phyloP scores from a whole-genome alignment of 2,888 invertebrate species.

The Limnephilus auricula region DNA sequence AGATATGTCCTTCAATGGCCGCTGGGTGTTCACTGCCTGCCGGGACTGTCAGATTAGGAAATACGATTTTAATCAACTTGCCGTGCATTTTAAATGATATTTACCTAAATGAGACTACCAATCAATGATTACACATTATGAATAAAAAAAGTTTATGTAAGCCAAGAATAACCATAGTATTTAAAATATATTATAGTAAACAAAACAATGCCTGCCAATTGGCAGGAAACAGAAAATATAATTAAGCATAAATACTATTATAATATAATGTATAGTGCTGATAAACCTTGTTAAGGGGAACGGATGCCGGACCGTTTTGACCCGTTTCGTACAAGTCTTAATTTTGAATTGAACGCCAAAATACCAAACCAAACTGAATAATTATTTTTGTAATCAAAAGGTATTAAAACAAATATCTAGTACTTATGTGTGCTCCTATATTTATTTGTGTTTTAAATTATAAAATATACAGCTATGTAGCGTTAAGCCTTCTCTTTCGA shows the following conservation, averaged over 20 bases:
- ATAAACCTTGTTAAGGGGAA: not conserved
- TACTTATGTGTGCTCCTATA: no score
- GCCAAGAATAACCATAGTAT: not conserved
- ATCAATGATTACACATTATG: not conserved
- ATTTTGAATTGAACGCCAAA: no score
- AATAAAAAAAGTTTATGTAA: not conserved
- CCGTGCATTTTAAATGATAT: constrained; percentile 74
- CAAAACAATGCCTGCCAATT: not conserved
- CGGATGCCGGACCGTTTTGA: no score
- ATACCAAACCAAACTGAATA: no score
- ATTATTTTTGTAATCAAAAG: no score
- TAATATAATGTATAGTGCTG: not conserved
- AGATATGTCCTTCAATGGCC: constrained; percentile 78
- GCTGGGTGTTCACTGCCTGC: constrained; percentile 80
- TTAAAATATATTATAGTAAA: not conserved
- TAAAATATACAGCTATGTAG: no score
- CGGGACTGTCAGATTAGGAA: constrained; percentile 81
- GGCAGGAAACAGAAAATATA: no score
- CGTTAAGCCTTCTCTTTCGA: no score
- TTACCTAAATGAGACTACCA: not conserved
- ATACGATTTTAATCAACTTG: constrained; percentile 78
- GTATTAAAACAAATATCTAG: no score
- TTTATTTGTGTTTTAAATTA: no score
- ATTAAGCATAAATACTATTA: not conserved
- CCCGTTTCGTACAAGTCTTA: no score